Evolutionary conservation across 2,888 invertebrate species (phyloP), one percentile per base, ranked within the genome.

Genomic region (Nomada fucata): DNA sequence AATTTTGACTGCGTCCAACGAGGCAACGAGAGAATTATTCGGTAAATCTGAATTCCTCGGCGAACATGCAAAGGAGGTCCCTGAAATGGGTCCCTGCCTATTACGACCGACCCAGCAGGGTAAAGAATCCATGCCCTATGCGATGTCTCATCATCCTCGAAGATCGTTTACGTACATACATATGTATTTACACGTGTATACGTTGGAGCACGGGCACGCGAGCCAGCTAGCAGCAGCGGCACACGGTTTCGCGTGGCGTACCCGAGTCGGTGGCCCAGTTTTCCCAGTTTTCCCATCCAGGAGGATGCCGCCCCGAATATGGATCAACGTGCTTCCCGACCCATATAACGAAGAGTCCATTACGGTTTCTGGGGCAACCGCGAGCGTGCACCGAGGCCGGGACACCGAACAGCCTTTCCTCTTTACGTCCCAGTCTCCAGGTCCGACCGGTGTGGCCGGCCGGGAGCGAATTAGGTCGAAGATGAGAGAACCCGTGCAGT

Each of bases 281-380:
- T 29, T 29, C 53, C 53, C 15, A 53, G 53, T 53, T 55, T 83
- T 81, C 81, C 82, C 85, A 82, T 84, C 89, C 89, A 69, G 90
- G 89, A 89, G 89, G 90, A 90, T 90, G 89, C 89, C 88, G 87
- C 88, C 85, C 86, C 86, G 89, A 90, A 89, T 89, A 89, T 86
- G 89, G 86, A 85, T 86, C 84, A 85, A 83, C 84, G 81, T 76
- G 79, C 68, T 78, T 88, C 85, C 86, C 77, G 87, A 86, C 86
- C 86, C 76, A 86, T 86, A 79, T 86, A 75, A 75, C 76, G 64
- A 42, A 71, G 67, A 77, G 74, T 70, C 65, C 69, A 77, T 78
- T 75, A 82, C 75, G 75, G 78, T 79, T 75, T 83, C 82, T 79
- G 75, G 78, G 83, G 63, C 82, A 82, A 75, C 82, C 72, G 52